Conservation (phyloP, 1,140 invertebrate genomes). For the Scaptomyza hsui region DNA sequence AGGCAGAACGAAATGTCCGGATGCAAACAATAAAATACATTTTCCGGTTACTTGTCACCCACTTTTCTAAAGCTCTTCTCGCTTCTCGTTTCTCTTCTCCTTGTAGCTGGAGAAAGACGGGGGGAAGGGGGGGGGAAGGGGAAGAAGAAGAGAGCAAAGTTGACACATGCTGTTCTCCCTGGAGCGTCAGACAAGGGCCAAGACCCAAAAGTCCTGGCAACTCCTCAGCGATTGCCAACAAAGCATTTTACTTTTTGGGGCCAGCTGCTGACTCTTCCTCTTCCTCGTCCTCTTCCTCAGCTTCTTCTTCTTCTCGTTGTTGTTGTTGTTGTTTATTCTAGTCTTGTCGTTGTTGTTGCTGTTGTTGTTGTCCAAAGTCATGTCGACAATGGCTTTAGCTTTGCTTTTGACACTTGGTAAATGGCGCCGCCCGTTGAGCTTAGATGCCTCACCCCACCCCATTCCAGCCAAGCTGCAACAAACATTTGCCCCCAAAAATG, state of each 20-base stretch:
- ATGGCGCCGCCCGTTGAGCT: slow-evolving; percentile 79
- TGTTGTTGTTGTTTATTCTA: slow-evolving; percentile 12
- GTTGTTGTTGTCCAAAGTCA: slow-evolving; percentile 77
- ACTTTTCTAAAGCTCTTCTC: slow-evolving; percentile 63
- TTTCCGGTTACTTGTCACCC: slow-evolving; percentile 82
- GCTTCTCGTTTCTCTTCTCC: too few species aligned
- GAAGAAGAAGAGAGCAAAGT: slow-evolving; percentile 44
- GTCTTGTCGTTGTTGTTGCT: slow-evolving; percentile 34
- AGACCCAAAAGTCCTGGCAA: slow-evolving; percentile 58
- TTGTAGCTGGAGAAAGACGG: background rate
- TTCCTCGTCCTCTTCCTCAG: too few species aligned
- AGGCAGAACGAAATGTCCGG: slow-evolving; percentile 72
- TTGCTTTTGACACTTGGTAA: slow-evolving; percentile 83
- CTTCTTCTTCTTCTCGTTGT: background rate
- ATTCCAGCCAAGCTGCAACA: slow-evolving; percentile 55
- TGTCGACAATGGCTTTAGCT: slow-evolving; percentile 83
- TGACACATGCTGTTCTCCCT: slow-evolving; percentile 72
- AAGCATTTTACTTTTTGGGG: slow-evolving; percentile 73
- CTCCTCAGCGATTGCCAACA: slow-evolving; percentile 79
- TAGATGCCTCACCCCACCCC: background rate
- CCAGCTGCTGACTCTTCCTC: slow-evolving; percentile 9
- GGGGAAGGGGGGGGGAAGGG: slow-evolving; percentile 4
- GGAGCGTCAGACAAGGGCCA: slow-evolving; percentile 26
- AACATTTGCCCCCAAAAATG: slow-evolving; percentile 40
- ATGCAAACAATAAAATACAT: slow-evolving; percentile 83